Conservation (phyloP, 2,888 invertebrate genomes). For the Ditula angustiorana region DNA sequence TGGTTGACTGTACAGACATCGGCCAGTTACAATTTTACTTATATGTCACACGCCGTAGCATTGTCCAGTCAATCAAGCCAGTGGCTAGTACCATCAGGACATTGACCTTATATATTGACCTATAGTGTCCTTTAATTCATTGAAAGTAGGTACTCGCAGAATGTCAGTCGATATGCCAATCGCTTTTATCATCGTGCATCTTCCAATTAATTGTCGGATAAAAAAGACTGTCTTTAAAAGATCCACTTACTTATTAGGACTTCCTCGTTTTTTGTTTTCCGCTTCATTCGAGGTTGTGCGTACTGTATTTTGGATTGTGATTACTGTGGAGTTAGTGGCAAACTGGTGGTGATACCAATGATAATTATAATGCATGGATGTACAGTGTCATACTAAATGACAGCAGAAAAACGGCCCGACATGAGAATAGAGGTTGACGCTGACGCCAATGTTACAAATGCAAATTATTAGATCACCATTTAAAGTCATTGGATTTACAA, state of each 20-base stretch:
- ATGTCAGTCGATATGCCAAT: neutral
- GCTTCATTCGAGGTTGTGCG: slow-evolving; percentile 9
- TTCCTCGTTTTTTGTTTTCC: slow-evolving; percentile 6
- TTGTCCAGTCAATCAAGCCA: neutral
- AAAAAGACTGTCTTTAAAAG: neutral
- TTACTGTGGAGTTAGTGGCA: neutral
- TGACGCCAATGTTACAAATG: too few species aligned
- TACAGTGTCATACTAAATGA: too few species aligned
- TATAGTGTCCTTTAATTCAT: neutral
- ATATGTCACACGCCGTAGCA: too few species aligned
- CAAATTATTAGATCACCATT: too few species aligned
- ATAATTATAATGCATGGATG: too few species aligned
- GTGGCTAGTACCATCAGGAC: neutral
- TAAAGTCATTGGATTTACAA: too few species aligned
- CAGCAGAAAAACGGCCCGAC: too few species aligned
- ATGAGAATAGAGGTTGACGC: too few species aligned
- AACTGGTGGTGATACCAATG: too few species aligned
- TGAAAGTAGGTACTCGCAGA: neutral
- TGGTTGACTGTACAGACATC: too few species aligned
- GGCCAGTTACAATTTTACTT: too few species aligned
- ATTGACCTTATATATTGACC: too few species aligned
- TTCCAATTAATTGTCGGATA: slow-evolving; percentile 1
- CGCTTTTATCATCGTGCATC: neutral
- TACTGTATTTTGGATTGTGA: neutral
- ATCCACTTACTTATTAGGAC: neutral